Conservation (phyloP, 2,113 vertebrate genomes). For the Bubo scandiacus region DNA sequence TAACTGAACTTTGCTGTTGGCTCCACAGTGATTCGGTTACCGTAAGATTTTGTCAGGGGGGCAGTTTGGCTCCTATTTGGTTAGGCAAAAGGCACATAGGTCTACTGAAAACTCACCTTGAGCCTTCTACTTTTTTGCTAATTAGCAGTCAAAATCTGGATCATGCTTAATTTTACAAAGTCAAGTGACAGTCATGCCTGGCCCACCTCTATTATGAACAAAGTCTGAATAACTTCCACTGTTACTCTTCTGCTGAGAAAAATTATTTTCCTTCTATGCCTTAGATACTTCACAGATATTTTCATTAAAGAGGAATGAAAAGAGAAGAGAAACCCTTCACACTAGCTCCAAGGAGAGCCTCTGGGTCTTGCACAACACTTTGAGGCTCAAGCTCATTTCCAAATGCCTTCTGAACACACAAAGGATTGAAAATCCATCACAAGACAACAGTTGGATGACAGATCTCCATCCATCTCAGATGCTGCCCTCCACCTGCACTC, state of each 20-base stretch:
- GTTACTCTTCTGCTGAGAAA: background rate
- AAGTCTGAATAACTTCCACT: background rate
- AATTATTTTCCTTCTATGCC: background rate
- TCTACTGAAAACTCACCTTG: background rate
- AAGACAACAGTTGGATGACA: accelerated
- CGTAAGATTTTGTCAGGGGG: background rate
- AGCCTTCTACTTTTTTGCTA: background rate
- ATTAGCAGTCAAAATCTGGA: background rate
- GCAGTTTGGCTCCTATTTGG: background rate
- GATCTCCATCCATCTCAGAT: background rate
- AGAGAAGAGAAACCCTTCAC: background rate
- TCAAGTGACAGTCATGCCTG: background rate
- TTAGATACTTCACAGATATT: background rate
- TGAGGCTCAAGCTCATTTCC: background rate
- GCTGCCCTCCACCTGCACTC: background rate
- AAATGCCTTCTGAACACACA: background rate
- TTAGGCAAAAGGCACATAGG: background rate
- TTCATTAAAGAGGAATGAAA: background rate
- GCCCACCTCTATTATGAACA: background rate
- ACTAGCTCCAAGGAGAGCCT: background rate
- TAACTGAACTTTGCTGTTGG: background rate
- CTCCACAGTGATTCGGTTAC: background rate
- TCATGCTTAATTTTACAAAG: background rate
- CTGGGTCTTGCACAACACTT: background rate
- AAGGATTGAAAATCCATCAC: background rate